phyloP scores from a whole-genome alignment of 2,888 invertebrate genomes.

The Cheilosia grossa region DNA sequence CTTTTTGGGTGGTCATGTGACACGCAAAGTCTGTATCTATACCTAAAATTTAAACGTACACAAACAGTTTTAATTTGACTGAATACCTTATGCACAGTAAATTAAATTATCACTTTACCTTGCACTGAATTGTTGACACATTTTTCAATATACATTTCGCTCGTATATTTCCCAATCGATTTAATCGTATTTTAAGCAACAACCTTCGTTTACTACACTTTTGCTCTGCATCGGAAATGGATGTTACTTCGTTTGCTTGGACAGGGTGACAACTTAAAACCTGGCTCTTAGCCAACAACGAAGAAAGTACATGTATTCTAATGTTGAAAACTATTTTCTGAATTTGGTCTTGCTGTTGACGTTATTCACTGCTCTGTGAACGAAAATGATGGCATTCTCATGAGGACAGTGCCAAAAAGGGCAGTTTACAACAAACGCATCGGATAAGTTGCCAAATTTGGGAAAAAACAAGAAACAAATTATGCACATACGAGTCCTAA shows the following conservation, averaged over 20 bases:
- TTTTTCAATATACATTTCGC: not conserved
- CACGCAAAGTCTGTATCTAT: constrained; percentile 22
- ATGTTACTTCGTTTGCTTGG: constrained; percentile 11
- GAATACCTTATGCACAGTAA: not conserved
- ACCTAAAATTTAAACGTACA: constrained; percentile 2
- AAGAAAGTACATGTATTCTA: constrained; percentile 21
- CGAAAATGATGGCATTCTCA: constrained; percentile 15
- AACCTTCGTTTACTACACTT: constrained; percentile 26
- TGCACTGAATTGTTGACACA: not conserved
- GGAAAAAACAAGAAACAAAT: not conserved
- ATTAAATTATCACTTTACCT: constrained; percentile 25
- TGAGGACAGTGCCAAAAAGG: constrained; percentile 57
- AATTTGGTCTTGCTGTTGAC: constrained; percentile 40
- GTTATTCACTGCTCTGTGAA: constrained; percentile 26
- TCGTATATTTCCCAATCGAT: constrained; percentile 9
- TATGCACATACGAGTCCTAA: not conserved
- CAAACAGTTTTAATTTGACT: too few species aligned
- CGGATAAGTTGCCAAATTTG: constrained; percentile 30
- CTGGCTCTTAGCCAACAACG: constrained; percentile 62
- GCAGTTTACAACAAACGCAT: constrained; percentile 31
- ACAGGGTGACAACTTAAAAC: not conserved
- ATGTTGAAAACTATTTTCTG: constrained; percentile 30
- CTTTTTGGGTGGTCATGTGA: constrained; percentile 40
- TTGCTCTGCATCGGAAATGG: not conserved
- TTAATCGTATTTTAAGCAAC: not conserved